Evolutionary conservation across 2,888 invertebrate species (phyloP).

Genomic region (Brenthis hecate): DNA sequence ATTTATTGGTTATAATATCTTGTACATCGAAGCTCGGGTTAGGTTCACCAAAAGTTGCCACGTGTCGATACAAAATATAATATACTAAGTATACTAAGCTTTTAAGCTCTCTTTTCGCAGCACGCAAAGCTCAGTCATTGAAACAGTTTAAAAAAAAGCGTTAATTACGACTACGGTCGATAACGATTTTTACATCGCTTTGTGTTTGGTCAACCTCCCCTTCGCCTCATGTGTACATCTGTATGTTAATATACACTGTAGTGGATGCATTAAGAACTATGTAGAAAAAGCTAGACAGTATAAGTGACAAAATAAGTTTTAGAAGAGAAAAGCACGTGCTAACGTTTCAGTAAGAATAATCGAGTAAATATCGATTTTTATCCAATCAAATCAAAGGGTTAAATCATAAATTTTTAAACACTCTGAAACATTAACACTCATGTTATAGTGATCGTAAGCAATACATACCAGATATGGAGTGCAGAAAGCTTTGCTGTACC

Average conservation of each 20-base stretch:
- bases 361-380: background rate
- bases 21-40: slow-evolving; percentile 56
- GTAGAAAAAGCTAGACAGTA: slow-evolving; percentile 41
- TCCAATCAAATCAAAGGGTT: no score
- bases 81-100: background rate
- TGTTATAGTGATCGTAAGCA: slow-evolving; percentile 42
- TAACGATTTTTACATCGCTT: slow-evolving; percentile 1
- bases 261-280: slow-evolving; percentile 56
- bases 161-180: no score
- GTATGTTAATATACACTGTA: slow-evolving; percentile 61
- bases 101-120: background rate
- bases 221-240: slow-evolving; percentile 35
- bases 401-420: background rate
- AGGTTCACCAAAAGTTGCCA: slow-evolving; percentile 45
- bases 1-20: slow-evolving; percentile 47
- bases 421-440: slow-evolving; percentile 39
- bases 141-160: background rate
- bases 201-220: slow-evolving; percentile 29
- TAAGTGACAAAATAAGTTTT: slow-evolving; percentile 37
- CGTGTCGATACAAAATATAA: background rate
- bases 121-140: background rate
- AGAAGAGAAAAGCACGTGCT: slow-evolving; percentile 40
- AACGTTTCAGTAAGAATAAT: slow-evolving; percentile 28
- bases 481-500: slow-evolving; percentile 38
- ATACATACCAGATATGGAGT: slow-evolving; percentile 45